Evolutionary conservation across 2,797 vertebrate species (phyloP).

Genomic region (Loris lydekkerianus): DNA sequence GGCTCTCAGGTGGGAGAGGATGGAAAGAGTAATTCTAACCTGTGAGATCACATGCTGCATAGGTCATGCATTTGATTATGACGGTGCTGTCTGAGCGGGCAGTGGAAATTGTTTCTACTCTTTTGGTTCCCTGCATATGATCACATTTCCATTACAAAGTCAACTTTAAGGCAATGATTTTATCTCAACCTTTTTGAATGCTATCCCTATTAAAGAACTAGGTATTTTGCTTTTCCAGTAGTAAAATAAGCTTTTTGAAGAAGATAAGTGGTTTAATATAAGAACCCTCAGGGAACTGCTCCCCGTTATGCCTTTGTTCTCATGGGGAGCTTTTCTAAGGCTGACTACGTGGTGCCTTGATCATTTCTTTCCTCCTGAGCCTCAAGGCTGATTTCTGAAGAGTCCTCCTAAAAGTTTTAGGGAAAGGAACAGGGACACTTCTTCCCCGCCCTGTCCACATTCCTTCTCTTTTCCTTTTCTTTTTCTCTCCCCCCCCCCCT

Average conservation of each 20-base stretch:
- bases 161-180: conserved; percentile 53
- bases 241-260: conserved; percentile 59
- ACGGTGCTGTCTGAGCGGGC: conserved; percentile 34
- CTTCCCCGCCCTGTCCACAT: neutral
- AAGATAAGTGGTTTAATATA: conserved; percentile 36
- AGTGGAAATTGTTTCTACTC: neutral
- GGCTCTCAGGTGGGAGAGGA: conserved; percentile 12
- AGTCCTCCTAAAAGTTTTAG: neutral
- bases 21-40: conserved; percentile 26
- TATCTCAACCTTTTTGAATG: conserved; percentile 45
- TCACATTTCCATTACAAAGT: conserved; percentile 63
- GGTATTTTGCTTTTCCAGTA: conserved; percentile 16
- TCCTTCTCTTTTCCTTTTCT: neutral
- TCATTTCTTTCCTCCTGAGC: neutral
- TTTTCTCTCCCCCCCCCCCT: neutral
- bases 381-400: neutral
- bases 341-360: neutral
- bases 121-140: conserved; percentile 6
- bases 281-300: neutral
- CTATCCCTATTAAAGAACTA: conserved; percentile 47
- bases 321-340: neutral
- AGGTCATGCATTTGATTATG: neutral
- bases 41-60: neutral
- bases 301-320: neutral
- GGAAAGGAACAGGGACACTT: neutral